Conservation (phyloP, 2,888 invertebrate species). For the Andrena haemorrhoa region DNA sequence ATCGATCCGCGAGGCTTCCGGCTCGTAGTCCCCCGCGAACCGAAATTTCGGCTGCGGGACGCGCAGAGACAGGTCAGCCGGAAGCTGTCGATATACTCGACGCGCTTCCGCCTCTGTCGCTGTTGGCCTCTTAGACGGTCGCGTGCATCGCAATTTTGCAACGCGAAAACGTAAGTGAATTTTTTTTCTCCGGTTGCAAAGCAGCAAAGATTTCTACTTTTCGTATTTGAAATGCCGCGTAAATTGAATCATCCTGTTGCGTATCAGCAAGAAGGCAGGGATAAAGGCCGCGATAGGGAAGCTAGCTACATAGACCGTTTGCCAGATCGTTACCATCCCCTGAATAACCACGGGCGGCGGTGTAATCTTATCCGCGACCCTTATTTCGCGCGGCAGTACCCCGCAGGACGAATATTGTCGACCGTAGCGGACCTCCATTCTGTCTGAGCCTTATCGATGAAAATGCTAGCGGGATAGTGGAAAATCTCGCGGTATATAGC, state of each 20-base stretch:
- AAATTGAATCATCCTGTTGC: not conserved
- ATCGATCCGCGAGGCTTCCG: conserved; percentile 64
- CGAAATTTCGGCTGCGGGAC: conserved; percentile 68
- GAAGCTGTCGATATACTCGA: conserved; percentile 69
- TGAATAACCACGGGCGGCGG: conserved; percentile 8
- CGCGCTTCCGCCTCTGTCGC: conserved; percentile 32
- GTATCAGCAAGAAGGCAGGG: not conserved
- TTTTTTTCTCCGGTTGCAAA: not conserved
- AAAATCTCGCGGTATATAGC: conserved; percentile 47
- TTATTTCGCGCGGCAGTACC: conserved; percentile 62
- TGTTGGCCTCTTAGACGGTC: conserved; percentile 30
- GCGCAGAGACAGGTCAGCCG: conserved; percentile 69
- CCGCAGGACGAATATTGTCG: conserved; percentile 63
- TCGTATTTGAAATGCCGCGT: not conserved
- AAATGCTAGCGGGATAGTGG: conserved; percentile 41
- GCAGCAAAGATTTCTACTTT: not conserved
- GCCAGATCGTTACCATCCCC: conserved; percentile 64
- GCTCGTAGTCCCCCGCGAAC: conserved; percentile 47
- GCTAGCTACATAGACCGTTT: conserved; percentile 19
- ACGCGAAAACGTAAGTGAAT: not conserved
- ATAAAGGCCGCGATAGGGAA: not conserved
- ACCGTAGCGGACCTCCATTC: conserved; percentile 45
- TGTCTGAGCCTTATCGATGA: conserved; percentile 52
- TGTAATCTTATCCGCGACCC: conserved; percentile 63
- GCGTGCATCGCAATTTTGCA: not conserved